A percentile compares a stretch with the other conserved stretches of the same genome.
Evolutionary conservation across 2,888 invertebrate genomes (phyloP).

Genomic region (Caenorhabditis virilis): DNA sequence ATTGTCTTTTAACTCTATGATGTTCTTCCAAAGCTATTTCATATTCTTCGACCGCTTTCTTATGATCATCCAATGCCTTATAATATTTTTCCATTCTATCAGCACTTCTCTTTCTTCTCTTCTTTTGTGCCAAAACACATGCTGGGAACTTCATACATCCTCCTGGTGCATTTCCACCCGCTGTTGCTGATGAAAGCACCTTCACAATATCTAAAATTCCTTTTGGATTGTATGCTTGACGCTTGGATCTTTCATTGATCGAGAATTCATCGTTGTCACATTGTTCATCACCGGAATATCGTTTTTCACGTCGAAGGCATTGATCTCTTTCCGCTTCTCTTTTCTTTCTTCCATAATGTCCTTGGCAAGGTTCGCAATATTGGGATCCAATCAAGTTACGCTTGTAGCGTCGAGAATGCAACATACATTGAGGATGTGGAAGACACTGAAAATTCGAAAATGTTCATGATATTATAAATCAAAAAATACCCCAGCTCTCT

Average conservation of each 20-base stretch:
- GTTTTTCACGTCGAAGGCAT: constrained; percentile 41
- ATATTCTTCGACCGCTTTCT: constrained; percentile 36
- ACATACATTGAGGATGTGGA: constrained; percentile 57
- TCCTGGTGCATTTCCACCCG: constrained; percentile 27
- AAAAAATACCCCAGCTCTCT: constrained; percentile 39
- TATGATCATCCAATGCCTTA: constrained; percentile 43
- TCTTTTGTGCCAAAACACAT: constrained; percentile 59
- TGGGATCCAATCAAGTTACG: constrained; percentile 54
- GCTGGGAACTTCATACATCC: constrained; percentile 63
- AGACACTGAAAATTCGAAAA: constrained; percentile 44
- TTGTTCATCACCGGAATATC: constrained; percentile 34
- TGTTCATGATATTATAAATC: not conserved
- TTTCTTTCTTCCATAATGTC: constrained; percentile 55
- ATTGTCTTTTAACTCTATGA: constrained; percentile 56
- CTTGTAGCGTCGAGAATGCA: constrained; percentile 42
- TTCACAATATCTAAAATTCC: constrained; percentile 61
- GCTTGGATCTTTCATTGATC: constrained; percentile 48
- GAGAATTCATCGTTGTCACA: constrained; percentile 56
- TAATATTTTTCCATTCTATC: constrained; percentile 52
- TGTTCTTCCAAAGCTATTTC: constrained; percentile 43
- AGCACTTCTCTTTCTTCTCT: constrained; percentile 57
- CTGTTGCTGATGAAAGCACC: constrained; percentile 43
- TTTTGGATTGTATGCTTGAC: constrained; percentile 59
- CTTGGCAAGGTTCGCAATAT: constrained; percentile 61
- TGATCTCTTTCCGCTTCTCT: constrained; percentile 56